These are phyloP conservation scores for Tetanocera ferruginea DNA, from an alignment of 2,888 invertebrate genomes.

Conservation along the genomic window DNA sequence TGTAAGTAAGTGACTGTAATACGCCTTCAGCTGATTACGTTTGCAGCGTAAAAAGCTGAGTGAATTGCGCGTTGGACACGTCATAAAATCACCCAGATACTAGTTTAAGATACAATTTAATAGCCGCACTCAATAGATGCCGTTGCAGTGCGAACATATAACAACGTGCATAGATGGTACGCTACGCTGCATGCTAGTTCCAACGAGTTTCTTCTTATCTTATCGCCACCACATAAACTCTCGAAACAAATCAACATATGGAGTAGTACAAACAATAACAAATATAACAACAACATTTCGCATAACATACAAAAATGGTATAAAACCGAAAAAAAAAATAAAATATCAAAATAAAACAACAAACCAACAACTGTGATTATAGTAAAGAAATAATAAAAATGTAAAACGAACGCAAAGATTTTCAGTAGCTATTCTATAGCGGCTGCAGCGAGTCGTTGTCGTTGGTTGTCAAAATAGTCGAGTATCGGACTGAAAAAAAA, in stretches of 20 bases:
- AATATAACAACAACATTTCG: not conserved
- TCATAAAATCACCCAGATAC: too few species aligned
- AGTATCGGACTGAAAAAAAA: not conserved
- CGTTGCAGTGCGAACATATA: too few species aligned
- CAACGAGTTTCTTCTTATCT: slow-evolving; percentile 36
- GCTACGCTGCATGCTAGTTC: not conserved
- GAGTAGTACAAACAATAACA: not conserved
- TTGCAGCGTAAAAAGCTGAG: too few species aligned
- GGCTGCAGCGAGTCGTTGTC: slow-evolving; percentile 58
- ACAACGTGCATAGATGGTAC: not conserved
- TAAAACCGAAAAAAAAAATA: not conserved
- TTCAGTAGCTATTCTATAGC: slow-evolving; percentile 60
- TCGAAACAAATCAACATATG: slow-evolving; percentile 18
- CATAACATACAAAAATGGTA: not conserved
- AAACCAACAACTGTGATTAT: slow-evolving; percentile 22
- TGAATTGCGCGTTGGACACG: too few species aligned
- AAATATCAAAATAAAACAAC: slow-evolving; percentile 1
- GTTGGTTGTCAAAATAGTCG: not conserved
- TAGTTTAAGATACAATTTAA: too few species aligned
- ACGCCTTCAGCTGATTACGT: too few species aligned
- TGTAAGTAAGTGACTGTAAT: too few species aligned
- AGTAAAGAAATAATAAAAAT: slow-evolving; percentile 38
- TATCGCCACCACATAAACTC: slow-evolving; percentile 28
- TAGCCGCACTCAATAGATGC: too few species aligned
- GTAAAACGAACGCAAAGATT: slow-evolving; percentile 56